phyloP scores from a whole-genome alignment of 1,140 invertebrate genomes.

The Trichonephila inaurata region DNA sequence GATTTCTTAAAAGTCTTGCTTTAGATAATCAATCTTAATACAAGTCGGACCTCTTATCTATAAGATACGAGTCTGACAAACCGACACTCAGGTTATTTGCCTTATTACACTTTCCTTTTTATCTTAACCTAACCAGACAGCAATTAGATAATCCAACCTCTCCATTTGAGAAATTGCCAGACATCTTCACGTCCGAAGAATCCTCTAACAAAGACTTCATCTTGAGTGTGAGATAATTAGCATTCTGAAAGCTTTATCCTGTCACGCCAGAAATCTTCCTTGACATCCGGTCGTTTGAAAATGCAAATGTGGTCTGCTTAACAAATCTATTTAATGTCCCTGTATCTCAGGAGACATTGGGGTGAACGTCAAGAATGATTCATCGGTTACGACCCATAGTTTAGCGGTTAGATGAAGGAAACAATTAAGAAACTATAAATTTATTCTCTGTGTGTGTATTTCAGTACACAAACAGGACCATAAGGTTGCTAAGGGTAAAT shows the following conservation, averaged over 20 bases:
- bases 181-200: neutral
- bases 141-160: neutral
- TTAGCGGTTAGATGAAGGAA: too few species aligned
- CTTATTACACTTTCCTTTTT: neutral
- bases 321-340: conserved; percentile 3
- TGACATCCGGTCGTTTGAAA: conserved; percentile 38
- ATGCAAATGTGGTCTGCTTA: conserved; percentile 3
- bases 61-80: neutral
- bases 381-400: too few species aligned
- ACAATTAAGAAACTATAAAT: too few species aligned
- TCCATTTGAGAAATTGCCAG: neutral
- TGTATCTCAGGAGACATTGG: neutral
- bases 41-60: too few species aligned
- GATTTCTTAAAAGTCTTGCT: too few species aligned
- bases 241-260: conserved; percentile 48
- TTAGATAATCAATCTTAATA: too few species aligned
- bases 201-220: neutral
- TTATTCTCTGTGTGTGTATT: too few species aligned
- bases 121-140: neutral
- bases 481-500: too few species aligned
- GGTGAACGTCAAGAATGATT: neutral
- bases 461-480: too few species aligned
- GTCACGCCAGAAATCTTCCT: neutral
- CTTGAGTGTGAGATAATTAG: neutral
- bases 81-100: neutral